These are phyloP conservation scores for Montifringilla adamsi DNA, from an alignment of 2,113 vertebrate species.

Conservation along the genomic window DNA sequence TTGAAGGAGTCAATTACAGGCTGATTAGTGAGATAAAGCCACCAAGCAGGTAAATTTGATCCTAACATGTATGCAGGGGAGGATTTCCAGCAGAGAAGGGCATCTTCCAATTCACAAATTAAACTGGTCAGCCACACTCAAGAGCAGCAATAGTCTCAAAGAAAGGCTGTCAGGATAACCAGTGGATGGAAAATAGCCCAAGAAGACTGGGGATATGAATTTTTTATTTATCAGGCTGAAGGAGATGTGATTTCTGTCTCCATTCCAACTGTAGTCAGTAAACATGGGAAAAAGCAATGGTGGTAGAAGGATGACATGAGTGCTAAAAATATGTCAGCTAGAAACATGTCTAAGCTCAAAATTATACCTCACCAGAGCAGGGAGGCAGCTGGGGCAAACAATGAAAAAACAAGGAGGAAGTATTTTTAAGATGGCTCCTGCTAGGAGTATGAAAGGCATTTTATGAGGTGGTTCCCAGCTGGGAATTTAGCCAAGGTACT, in stretches of 20 bases:
- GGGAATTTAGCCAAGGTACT: conserved; percentile 31
- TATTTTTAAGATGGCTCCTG: background rate
- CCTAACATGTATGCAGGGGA: background rate
- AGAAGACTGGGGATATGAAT: background rate
- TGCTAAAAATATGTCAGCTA: background rate
- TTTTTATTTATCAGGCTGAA: background rate
- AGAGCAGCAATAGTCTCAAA: background rate
- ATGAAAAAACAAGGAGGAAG: background rate
- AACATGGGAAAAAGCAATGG: background rate
- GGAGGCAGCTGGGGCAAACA: background rate
- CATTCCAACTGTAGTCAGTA: background rate
- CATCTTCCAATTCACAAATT: background rate
- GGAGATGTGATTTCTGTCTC: background rate
- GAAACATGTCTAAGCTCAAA: background rate
- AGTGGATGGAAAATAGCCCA: background rate
- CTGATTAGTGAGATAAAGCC: background rate
- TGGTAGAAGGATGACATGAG: background rate
- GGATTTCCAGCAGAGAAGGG: background rate
- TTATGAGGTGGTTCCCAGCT: conserved; percentile 11
- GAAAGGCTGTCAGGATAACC: background rate
- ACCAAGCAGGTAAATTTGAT: background rate
- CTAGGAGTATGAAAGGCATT: background rate
- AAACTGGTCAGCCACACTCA: background rate
- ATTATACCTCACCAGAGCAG: background rate
- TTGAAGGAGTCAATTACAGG: background rate